Base-by-base conservation (phyloP, 2,888 invertebrate genomes). In the Uloborus plumipes region DNA sequence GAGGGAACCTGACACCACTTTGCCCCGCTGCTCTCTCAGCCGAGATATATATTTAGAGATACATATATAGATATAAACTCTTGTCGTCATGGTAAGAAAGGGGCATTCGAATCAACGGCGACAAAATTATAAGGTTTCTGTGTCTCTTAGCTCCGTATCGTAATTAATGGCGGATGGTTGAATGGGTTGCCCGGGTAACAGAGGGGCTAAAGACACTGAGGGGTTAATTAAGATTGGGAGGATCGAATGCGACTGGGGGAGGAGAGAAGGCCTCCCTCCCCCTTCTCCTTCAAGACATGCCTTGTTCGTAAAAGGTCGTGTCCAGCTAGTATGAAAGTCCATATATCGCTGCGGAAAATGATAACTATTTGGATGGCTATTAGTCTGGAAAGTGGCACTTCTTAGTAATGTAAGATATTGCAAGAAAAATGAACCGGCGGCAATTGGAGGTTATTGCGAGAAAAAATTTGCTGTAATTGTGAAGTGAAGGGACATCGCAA, bases 81-180 rank as follows among this genome's bases (percentile, higher is more conserved):
- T 67, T 69, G 69, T 67, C 73, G 67, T 62, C 67, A 61, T 67
- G 73, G 69, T 18, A 49, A 61, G 53, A 66, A 55, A 26, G 71
- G 67, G 73, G 61, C 67, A 67, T 59, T 47, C 66, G 73, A 73
- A 80, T 73, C 62, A 73, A 69, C 69, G 69, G 79, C 73, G 79
- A 73, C 73, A 80, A 80, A 80, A 80, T 80, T 80, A 80, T 73
- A 80, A 80, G 79, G 79, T 73, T 67, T 62, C 79, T 69, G 47
- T 73, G 73, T 67, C 79, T 73, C 69, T 66, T 51, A 18, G 66
- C 72, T 64, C 59, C 51, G 66, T 80, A 73, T 67, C 65, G 79
- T 80, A 80, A 80, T 80, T 80, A 80, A 80, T 80, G 79, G 62
- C 73, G 58, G 47, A 61, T 73, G 78, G 58, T 59, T 62, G 62